phyloP scores from a whole-genome alignment of 2,888 invertebrate genomes.

The Thysanoteuthis rhombus region DNA sequence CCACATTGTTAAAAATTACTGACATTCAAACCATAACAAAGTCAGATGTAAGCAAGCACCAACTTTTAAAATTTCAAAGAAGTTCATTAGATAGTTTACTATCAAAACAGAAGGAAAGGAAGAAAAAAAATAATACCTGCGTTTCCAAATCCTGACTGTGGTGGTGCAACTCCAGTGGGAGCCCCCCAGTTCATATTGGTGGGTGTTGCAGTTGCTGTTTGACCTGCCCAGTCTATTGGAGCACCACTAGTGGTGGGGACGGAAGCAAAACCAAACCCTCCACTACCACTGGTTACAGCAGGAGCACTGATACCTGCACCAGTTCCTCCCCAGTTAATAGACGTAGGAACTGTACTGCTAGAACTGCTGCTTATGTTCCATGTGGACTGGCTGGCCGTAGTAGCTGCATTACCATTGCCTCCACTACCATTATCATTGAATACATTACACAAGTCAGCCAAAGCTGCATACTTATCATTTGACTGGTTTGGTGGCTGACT shows the following conservation, averaged over 20 bases:
- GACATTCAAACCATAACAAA: too few species aligned
- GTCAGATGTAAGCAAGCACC: not conserved
- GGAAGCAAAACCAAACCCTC: conserved; percentile 16
- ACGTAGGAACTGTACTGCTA: not conserved
- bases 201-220: conserved; percentile 35
- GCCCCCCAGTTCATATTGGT: conserved; percentile 39
- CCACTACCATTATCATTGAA: conserved; percentile 62
- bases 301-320: not conserved
- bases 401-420: not conserved
- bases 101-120: not conserved
- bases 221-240: conserved; percentile 18
- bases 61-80: not conserved
- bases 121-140: not conserved
- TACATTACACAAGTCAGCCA: conserved; percentile 86
- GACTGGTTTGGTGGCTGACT: conserved; percentile 36
- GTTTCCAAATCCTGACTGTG: conserved; percentile 21
- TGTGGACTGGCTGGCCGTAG: not conserved
- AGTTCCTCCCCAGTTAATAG: conserved; percentile 26
- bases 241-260: conserved; percentile 29
- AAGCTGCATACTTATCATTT: conserved; percentile 90
- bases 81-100: not conserved
- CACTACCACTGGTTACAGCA: not conserved
- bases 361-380: conserved; percentile 13
- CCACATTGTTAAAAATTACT: too few species aligned
- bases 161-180: conserved; percentile 15